Base-by-base conservation (phyloP, 2,113 vertebrate genomes). In the Mus pahari region DNA sequence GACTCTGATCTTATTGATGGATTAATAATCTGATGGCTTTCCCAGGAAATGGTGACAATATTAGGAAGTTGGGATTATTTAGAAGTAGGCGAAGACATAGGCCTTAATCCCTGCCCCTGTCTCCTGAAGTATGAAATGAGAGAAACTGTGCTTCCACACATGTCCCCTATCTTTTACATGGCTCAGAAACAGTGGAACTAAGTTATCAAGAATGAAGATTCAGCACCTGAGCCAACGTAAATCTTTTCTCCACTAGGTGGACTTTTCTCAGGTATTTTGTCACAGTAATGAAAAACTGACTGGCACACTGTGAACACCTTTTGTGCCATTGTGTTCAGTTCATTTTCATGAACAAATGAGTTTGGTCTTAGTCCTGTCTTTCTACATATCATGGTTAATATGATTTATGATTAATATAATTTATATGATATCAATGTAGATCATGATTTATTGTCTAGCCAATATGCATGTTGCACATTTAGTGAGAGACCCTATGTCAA, bases 311-410 rank as follows among this genome's bases (percentile, higher is more conserved):
- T 73, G 3, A 77, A 39, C 5, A 79, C 81, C 1, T 45, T 74
- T 91, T 86, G n/a, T 82, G 16, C 28, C 45, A 7, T 53, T 64
- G 39, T 62, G 42, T 81, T 84, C 24, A 82, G 31, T 50, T 68
- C 22, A 31, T 87, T 77, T n/a, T 82, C 68, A 53, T 53, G 48
- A 83, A 89, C 66, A 82, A 87, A 95, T 87, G 88, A 0, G 1
- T 70, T 91, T 79, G 20, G 26, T 90, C 20, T 95, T 89, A 94
- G n/a, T 86, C n/a, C 70, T 62, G 36, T 81, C 36, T 81, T 92
- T 89, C 36, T 55, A n/a, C 66, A 9, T 45, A 17, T 62, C 24
- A 62, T 31, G 26, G 8, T 60, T 42, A 45, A 42, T 62, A 83
- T 71, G 16, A n/a, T 70, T 70, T 70, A 70, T 70, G 33, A 70